Conservation (phyloP, 2,888 invertebrate species). For the Cylindroiulus punctatus region DNA sequence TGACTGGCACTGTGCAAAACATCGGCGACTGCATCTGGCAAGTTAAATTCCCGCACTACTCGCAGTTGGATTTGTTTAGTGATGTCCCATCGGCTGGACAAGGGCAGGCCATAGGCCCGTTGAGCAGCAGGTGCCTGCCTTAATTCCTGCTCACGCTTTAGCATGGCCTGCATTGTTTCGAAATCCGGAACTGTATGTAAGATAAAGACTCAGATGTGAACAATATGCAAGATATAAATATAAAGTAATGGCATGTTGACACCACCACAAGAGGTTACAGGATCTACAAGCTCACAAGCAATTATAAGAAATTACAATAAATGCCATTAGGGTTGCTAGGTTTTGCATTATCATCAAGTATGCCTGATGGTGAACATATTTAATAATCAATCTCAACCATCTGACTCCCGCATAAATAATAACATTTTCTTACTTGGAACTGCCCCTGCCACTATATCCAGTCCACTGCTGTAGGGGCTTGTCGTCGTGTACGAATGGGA, state of each 20-base stretch:
- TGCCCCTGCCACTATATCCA: constrained; percentile 74
- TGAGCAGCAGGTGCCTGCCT: constrained; percentile 81
- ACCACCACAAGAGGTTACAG: too few species aligned
- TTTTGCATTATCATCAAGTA: too few species aligned
- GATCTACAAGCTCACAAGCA: too few species aligned
- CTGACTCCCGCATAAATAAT: too few species aligned
- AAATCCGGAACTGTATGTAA: constrained; percentile 76
- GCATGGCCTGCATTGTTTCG: constrained; percentile 80
- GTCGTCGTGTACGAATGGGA: constrained; percentile 57
- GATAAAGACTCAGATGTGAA: neutral
- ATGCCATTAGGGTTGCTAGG: too few species aligned
- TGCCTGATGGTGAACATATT: too few species aligned
- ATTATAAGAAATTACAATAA: too few species aligned
- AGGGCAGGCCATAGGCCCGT: constrained; percentile 78
- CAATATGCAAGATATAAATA: neutral
- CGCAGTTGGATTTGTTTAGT: constrained; percentile 82
- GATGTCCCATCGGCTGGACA: constrained; percentile 81
- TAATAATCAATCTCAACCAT: too few species aligned
- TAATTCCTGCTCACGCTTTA: constrained; percentile 85
- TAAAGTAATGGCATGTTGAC: too few species aligned
- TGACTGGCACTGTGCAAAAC: constrained; percentile 71
- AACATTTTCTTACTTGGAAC: constrained; percentile 59
- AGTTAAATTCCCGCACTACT: constrained; percentile 91
- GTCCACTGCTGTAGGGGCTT: constrained; percentile 64
- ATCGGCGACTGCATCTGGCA: constrained; percentile 88